phyloP scores from a whole-genome alignment of 2,888 invertebrate species.

The Chrysomela aeneicollis region DNA sequence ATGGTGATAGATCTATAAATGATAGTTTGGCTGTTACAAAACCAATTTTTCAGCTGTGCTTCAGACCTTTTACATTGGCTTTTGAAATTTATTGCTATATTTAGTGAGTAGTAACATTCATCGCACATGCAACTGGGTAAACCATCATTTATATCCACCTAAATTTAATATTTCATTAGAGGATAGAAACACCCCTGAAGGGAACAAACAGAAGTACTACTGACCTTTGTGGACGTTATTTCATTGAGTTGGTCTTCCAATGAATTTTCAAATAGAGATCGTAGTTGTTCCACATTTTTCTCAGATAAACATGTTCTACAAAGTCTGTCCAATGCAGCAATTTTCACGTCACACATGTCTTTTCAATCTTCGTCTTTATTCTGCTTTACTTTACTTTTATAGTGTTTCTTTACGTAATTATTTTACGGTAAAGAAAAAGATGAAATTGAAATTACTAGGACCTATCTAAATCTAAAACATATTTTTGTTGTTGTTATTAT shows the following conservation, averaged over 20 bases:
- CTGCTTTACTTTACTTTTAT: too few species aligned
- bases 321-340: constrained; percentile 50
- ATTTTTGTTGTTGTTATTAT: too few species aligned
- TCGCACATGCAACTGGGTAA: constrained; percentile 54
- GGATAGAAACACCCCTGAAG: too few species aligned
- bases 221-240: constrained; percentile 48
- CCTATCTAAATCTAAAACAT: too few species aligned
- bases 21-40: constrained; percentile 31
- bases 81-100: constrained; percentile 53
- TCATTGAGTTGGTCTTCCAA: constrained; percentile 46
- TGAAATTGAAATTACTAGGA: too few species aligned
- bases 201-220: too few species aligned
- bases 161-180: constrained; percentile 26
- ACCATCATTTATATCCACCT: constrained; percentile 52
- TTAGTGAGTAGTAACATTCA: constrained; percentile 51
- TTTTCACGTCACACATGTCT: constrained; percentile 26
- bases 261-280: constrained; percentile 49
- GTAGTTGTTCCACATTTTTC: constrained; percentile 50
- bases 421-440: too few species aligned
- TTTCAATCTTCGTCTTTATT: too few species aligned
- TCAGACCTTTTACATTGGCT: constrained; percentile 53
- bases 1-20: constrained; percentile 38
- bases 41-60: constrained; percentile 43
- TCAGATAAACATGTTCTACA: constrained; percentile 56
- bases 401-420: too few species aligned